phyloP scores from a whole-genome alignment of 2,797 vertebrate species.

The Parotocinclus haroldoi region DNA sequence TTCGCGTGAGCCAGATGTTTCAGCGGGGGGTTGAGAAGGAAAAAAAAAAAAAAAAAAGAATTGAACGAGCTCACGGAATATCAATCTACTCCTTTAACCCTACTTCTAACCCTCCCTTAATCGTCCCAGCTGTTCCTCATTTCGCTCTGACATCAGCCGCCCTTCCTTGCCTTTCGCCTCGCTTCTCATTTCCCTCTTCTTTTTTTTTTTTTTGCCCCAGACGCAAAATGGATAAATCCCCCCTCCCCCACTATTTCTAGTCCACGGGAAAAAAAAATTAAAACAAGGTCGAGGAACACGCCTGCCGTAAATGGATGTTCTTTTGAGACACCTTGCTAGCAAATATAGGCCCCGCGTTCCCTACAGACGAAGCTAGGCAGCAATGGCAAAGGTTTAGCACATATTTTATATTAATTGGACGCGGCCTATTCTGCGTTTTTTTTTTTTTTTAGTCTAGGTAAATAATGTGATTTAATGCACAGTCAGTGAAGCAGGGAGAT shows the following conservation, averaged over 20 bases:
- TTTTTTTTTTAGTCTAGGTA: slow-evolving; percentile 5
- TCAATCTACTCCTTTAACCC: slow-evolving; percentile 26
- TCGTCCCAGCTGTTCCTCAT: slow-evolving; percentile 42
- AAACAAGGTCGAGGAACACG: slow-evolving; percentile 67
- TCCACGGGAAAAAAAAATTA: background rate
- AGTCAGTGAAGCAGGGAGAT: background rate
- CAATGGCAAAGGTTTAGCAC: slow-evolving; percentile 26
- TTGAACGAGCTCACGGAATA: slow-evolving; percentile 34
- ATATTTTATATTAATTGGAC: slow-evolving; percentile 42
- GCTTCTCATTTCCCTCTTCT: background rate
- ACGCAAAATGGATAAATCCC: slow-evolving; percentile 36
- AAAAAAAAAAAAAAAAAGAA: slow-evolving; percentile 13
- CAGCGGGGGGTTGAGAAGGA: slow-evolving; percentile 9
- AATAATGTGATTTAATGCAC: slow-evolving; percentile 32
- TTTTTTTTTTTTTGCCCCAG: background rate
- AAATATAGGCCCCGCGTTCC: slow-evolving; percentile 63
- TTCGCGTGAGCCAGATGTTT: slow-evolving; percentile 39
- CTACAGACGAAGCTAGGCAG: slow-evolving; percentile 25
- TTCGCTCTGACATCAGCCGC: slow-evolving; percentile 28
- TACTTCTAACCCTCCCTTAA: slow-evolving; percentile 9
- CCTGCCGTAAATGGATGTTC: slow-evolving; percentile 58
- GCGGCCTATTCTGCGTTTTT: slow-evolving; percentile 16
- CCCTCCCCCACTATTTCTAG: background rate
- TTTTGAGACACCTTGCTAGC: slow-evolving; percentile 60
- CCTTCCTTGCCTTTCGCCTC: slow-evolving; percentile 3